These are phyloP conservation scores for Nesometra sesokonis DNA, from an alignment of 35 echinoderm and acorn worm species.

Conservation along the genomic window DNA sequence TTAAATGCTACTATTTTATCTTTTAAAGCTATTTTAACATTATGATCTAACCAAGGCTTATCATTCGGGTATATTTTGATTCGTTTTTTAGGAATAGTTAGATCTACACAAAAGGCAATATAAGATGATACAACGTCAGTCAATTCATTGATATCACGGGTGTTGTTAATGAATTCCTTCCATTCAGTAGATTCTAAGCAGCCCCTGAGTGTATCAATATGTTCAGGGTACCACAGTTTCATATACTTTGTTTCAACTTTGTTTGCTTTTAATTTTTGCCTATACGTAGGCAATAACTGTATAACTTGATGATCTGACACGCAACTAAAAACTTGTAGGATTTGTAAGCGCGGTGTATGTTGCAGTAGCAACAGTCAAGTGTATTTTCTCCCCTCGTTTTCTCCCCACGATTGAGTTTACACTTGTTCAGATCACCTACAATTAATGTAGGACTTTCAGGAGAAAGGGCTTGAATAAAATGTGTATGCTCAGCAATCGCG, in stretches of 20 bases:
- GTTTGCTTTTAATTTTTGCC: neutral
- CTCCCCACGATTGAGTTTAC: neutral
- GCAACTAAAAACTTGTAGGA: too few species aligned
- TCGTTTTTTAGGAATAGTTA: neutral
- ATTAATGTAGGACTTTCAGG: conserved; percentile 25
- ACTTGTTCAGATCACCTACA: conserved; percentile 16
- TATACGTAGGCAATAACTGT: neutral
- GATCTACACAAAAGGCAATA: neutral
- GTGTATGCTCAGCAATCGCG: conserved; percentile 22
- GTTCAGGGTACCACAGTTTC: neutral
- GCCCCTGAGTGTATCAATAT: conserved; percentile 10
- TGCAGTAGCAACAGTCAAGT: neutral
- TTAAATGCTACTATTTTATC: neutral
- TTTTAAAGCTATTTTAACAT: neutral
- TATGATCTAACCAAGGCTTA: neutral
- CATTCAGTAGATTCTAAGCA: conserved; percentile 3
- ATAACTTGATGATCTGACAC: neutral
- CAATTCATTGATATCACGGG: neutral
- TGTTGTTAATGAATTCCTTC: neutral
- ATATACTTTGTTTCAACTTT: neutral
- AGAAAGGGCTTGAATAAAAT: neutral
- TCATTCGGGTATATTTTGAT: neutral
- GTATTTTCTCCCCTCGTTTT: neutral
- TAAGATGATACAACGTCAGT: neutral
- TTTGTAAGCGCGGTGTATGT: neutral